These are phyloP conservation scores for Amphiprion percula DNA, from an alignment of 2,113 vertebrate genomes.

Conservation along the genomic window DNA sequence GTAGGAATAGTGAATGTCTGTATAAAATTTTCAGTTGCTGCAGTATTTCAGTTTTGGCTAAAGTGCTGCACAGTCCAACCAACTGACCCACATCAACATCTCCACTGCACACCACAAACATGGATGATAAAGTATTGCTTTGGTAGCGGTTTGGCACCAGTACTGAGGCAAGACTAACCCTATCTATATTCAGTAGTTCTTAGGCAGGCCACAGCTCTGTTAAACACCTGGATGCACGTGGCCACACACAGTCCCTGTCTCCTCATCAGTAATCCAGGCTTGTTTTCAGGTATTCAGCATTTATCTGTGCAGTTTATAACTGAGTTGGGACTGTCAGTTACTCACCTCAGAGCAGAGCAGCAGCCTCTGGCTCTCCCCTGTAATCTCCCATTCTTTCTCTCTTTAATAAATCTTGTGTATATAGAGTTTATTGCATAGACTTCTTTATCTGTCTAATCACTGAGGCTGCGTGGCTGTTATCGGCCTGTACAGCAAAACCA, in stretches of 20 bases:
- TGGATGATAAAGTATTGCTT: neutral
- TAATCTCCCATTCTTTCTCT: constrained; percentile 40
- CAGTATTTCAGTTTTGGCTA: too few relatives aligned
- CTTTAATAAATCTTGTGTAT: constrained; percentile 26
- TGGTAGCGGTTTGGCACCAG: neutral
- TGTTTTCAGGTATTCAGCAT: constrained; percentile 40
- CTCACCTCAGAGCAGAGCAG: constrained; percentile 42
- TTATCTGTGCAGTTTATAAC: constrained; percentile 37
- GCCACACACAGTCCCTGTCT: neutral
- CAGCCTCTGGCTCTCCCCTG: constrained; percentile 11
- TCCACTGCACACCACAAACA: neutral
- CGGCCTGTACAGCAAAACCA: constrained; percentile 26
- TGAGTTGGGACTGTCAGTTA: constrained; percentile 25
- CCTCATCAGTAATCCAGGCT: constrained; percentile 29
- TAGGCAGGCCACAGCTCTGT: neutral
- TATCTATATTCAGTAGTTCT: neutral
- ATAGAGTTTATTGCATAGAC: constrained; percentile 11
- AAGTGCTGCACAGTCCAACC: neutral
- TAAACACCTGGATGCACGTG: constrained; percentile 22
- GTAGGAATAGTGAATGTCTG: too few relatives aligned
- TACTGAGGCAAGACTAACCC: neutral
- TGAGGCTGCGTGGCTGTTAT: constrained; percentile 28
- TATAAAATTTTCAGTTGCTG: too few relatives aligned
- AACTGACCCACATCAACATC: neutral
- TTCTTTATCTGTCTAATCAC: constrained; percentile 18